Percentiles rank a stretch among this genome's conserved stretches.
Conservation (phyloP, 2,113 vertebrate species). For the Nothoprocta perdicaria region DNA sequence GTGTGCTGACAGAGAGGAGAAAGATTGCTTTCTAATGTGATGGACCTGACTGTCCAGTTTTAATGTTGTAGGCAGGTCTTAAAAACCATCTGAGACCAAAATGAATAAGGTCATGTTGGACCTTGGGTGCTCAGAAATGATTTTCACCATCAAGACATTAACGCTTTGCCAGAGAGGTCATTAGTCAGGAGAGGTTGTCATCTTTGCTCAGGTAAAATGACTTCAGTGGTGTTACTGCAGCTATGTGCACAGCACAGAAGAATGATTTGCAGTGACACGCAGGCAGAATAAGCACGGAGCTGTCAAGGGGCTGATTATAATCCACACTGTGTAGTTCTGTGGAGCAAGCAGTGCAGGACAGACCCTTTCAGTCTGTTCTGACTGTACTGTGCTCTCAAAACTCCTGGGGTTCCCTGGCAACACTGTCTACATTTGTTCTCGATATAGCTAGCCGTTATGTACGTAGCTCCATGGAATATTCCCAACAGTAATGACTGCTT, state of each 20-base stretch:
- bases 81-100: neutral
- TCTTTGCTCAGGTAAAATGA: neutral
- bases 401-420: conserved; percentile 21
- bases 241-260: neutral
- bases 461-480: neutral
- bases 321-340: neutral
- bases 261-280: neutral
- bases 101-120: neutral
- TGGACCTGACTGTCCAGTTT: neutral
- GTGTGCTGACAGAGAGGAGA: neutral
- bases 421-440: conserved; percentile 15
- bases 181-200: neutral
- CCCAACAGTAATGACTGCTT: conserved; percentile 21
- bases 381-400: neutral
- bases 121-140: neutral
- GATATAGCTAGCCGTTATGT: neutral
- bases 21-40: neutral
- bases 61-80: neutral
- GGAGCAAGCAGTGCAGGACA: conserved; percentile 25
- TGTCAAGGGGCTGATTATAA: conserved; percentile 39
- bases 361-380: conserved; percentile 35
- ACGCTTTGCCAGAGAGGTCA: neutral
- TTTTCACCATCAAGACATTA: neutral
- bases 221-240: neutral
- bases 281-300: conserved; percentile 13